Percentiles rank a stretch among this genome's conserved stretches.
Conservation (phyloP, 2,797 vertebrate species). For the Syndactyla subalaris region DNA sequence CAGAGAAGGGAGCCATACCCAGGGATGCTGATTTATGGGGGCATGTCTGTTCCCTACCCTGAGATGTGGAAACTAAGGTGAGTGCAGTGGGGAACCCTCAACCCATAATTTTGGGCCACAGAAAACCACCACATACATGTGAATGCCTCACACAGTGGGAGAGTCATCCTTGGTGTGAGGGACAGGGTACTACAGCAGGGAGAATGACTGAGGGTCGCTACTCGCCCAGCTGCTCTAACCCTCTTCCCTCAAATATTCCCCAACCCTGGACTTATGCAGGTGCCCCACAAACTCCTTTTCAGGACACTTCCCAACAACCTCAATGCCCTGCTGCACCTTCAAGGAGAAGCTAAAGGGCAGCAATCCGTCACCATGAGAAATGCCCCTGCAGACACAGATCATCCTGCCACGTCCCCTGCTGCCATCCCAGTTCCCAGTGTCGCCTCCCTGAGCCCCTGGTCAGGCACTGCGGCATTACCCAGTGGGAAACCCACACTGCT, state of each 20-base stretch:
- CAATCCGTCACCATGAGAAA: fast-evolving
- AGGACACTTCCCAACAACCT: not conserved
- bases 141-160: not conserved
- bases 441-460: fast-evolving
- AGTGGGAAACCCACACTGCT: not conserved
- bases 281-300: not conserved
- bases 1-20: not conserved
- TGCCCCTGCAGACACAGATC: not conserved
- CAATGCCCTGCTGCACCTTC: not conserved
- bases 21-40: not conserved
- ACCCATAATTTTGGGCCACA: not conserved
- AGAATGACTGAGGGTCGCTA: not conserved
- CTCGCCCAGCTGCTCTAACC: not conserved
- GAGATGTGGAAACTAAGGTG: not conserved
- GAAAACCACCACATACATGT: fast-evolving
- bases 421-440: not conserved
- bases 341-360: not conserved
- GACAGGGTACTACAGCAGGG: not conserved
- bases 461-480: not conserved
- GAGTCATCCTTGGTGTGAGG: not conserved
- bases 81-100: not conserved
- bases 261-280: fast-evolving
- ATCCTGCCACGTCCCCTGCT: fast-evolving
- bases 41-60: fast-evolving
- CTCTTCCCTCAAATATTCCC: not conserved